phyloP scores from a whole-genome alignment of 2,888 invertebrate species.

The Elmis aenea region DNA sequence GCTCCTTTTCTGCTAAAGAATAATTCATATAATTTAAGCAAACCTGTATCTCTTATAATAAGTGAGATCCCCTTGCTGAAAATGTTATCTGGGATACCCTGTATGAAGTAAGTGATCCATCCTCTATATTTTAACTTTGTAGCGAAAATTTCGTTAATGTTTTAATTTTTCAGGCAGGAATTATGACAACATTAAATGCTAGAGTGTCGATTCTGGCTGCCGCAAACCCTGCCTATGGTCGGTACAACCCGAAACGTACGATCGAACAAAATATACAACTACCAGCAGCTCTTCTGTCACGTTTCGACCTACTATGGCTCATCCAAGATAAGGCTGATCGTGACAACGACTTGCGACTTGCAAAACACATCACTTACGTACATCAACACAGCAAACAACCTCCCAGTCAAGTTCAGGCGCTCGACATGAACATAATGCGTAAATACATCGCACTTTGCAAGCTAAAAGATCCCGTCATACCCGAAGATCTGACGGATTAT shows the following conservation, averaged over 20 bases:
- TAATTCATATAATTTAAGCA: too few species aligned
- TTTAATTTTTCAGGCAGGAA: constrained; percentile 70
- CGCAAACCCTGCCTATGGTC: constrained; percentile 97
- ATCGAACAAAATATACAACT: constrained; percentile 97
- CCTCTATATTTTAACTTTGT: constrained; percentile 1
- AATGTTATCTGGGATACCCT: too few species aligned
- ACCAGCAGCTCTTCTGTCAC: constrained; percentile 92
- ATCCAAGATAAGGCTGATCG: constrained; percentile 77
- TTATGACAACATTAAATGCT: constrained; percentile 97
- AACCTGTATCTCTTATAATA: too few species aligned
- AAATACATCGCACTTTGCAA: constrained; percentile 90
- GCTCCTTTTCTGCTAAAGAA: too few species aligned
- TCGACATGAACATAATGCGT: constrained; percentile 90
- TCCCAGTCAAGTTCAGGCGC: constrained; percentile 63
- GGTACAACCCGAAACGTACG: constrained; percentile 92
- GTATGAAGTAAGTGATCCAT: neutral
- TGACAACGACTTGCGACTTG: constrained; percentile 73
- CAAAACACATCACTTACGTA: constrained; percentile 96
- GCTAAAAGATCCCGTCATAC: constrained; percentile 81
- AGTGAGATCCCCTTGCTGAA: too few species aligned
- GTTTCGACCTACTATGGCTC: constrained; percentile 95
- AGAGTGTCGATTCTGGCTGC: constrained; percentile 96
- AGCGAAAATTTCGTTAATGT: constrained; percentile 1
- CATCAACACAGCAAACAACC: constrained; percentile 91
- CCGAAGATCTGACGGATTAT: constrained; percentile 79